Evolutionary conservation across 2,888 invertebrate species (phyloP), one percentile per base, ranked within the genome.

Genomic region (Tupiocoris notatus): DNA sequence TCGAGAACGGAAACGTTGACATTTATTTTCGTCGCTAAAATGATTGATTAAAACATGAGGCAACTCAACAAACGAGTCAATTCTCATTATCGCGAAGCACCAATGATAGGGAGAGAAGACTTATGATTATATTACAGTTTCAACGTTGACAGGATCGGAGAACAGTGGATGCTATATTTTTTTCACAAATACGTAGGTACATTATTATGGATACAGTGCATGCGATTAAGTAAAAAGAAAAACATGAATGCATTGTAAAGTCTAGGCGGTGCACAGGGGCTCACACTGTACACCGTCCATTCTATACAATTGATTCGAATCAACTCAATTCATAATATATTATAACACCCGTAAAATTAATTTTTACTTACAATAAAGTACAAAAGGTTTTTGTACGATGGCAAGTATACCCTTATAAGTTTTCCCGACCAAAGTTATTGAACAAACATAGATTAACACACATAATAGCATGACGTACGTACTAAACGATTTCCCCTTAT

Each of bases 251-350:
- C 16, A 20, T 67, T 67, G 67, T 67, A 56, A 54, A 56, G 16
- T 22, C 2, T 67, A 56, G 67, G 57, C 56, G 67, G 67, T 67
- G 67, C 21, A 21, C 67, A 67, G 67, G 67, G 67, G 67, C 67
- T 67, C 67, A 67, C 39, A 56, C 67, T 54, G 57, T n/a, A 22
- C 67, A 67, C 67, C 67, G 54, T 22, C 67, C 67, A 67, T 67
- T n/a, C 67, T 23, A 21, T 56, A 67, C 67, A 67, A 54, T 22
- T 56, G 1, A 56, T 67, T 56, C 25, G 25, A 25, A 24, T 20
- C 65, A 39, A 39, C 12, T 7, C 39, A 39, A 39, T 39, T 65
- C 3, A 58, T 58, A 2, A 9, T 16, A 63, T 24, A 16, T 16
- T 2, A 63, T n/a, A 21, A 23, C 63, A 16, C 6, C 9, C n/a